These are phyloP conservation scores for Tursiops truncatus DNA, from an alignment of 2,113 vertebrate species.

Conservation along the genomic window DNA sequence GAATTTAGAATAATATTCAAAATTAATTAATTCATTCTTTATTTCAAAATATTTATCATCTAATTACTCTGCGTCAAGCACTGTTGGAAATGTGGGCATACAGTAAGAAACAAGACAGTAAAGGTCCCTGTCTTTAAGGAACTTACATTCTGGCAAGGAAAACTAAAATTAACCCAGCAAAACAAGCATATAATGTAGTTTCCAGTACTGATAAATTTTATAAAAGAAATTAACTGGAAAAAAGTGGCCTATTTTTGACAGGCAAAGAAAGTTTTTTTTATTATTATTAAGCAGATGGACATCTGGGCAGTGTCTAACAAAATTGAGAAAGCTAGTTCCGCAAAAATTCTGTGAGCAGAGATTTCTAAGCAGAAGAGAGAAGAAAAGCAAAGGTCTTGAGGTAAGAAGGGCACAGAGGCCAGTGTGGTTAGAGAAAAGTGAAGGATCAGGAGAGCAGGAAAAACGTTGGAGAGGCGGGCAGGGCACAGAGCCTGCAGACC, in stretches of 20 bases:
- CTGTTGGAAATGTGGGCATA: not conserved
- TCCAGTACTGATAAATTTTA: not conserved
- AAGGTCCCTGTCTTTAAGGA: not conserved
- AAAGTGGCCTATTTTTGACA: not conserved
- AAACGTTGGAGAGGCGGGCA: not conserved
- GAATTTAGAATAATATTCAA: not conserved
- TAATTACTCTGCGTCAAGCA: not conserved
- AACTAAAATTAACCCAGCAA: not conserved
- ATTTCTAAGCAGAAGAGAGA: not conserved
- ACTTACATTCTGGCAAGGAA: not conserved
- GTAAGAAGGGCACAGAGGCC: not conserved
- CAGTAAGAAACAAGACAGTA: not conserved
- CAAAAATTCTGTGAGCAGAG: not conserved
- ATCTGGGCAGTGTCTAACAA: not conserved
- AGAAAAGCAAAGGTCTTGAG: not conserved
- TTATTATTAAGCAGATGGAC: not conserved
- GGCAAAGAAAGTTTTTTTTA: not conserved
- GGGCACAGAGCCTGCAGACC: rapidly evolving
- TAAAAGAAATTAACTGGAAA: not conserved
- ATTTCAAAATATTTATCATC: not conserved
- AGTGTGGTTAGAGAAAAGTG: not conserved
- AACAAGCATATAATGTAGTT: not conserved
- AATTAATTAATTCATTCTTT: not conserved
- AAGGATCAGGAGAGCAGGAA: not conserved
- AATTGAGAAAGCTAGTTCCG: not conserved